Percentiles rank a stretch among this genome's conserved stretches.
phyloP scores from a whole-genome alignment of 2,888 invertebrate species.

The Drosophila fulvimacula region DNA sequence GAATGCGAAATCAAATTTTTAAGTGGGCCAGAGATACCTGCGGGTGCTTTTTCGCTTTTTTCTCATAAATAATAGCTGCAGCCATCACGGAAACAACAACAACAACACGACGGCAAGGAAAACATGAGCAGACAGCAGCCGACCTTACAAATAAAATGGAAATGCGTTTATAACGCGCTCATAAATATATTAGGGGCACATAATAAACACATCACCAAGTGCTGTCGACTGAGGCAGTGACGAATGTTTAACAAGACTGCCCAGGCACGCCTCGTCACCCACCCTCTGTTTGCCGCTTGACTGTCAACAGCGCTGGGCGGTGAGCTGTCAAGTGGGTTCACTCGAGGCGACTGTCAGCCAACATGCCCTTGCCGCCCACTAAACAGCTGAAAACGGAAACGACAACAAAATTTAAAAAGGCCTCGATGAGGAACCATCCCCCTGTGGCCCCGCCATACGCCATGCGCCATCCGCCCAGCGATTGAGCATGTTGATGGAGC shows the following conservation, averaged over 20 bases:
- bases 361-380: slow-evolving; percentile 26
- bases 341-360: slow-evolving; percentile 64
- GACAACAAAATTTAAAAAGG: slow-evolving; percentile 72
- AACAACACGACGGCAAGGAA: slow-evolving; percentile 7
- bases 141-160: slow-evolving; percentile 73
- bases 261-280: slow-evolving; percentile 12
- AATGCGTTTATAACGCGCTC: slow-evolving; percentile 80
- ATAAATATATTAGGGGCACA: slow-evolving; percentile 78
- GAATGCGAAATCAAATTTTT: slow-evolving; percentile 74
- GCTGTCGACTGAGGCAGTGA: slow-evolving; percentile 63
- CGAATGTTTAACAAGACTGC: slow-evolving; percentile 63
- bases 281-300: neutral
- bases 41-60: slow-evolving; percentile 59
- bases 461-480: neutral
- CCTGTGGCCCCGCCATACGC: too few species aligned
- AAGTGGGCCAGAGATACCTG: slow-evolving; percentile 62
- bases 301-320: slow-evolving; percentile 44
- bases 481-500: slow-evolving; percentile 49
- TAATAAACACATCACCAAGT: slow-evolving; percentile 77
- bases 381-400: slow-evolving; percentile 54
- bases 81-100: slow-evolving; percentile 32
- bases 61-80: slow-evolving; percentile 63
- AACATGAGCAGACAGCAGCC: slow-evolving; percentile 22
- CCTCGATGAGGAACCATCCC: slow-evolving; percentile 34
- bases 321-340: slow-evolving; percentile 67